A percentile compares a stretch with the other conserved stretches of the same genome.
Conservation (phyloP, 2,888 invertebrate genomes). For the Synanthedon tipuliformis region DNA sequence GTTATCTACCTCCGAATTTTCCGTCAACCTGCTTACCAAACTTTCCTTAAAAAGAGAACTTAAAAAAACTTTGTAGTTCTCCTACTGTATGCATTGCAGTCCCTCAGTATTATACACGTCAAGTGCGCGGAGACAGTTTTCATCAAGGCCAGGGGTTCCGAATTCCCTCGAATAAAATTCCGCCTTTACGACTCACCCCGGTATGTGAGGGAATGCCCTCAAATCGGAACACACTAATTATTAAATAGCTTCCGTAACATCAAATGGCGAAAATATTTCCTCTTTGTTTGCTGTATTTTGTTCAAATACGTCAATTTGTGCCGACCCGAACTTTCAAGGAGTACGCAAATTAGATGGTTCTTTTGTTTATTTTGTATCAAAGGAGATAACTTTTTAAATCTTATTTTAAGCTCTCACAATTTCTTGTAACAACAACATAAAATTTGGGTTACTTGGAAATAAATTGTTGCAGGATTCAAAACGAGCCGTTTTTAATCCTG, state of each 20-base stretch:
- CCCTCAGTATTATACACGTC: slow-evolving; percentile 18
- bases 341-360: slow-evolving; percentile 45
- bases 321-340: slow-evolving; percentile 19
- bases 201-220: slow-evolving; percentile 28
- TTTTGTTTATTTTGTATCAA: slow-evolving; percentile 45
- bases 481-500: slow-evolving; percentile 10
- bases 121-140: slow-evolving; percentile 37
- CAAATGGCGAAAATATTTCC: slow-evolving; percentile 14
- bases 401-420: slow-evolving; percentile 30
- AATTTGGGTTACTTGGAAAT: slow-evolving; percentile 1
- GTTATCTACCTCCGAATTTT: too few relatives aligned
- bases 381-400: slow-evolving; percentile 45
- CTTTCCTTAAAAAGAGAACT: too few relatives aligned
- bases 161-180: slow-evolving; percentile 37
- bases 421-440: slow-evolving; percentile 10
- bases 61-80: too few relatives aligned
- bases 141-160: slow-evolving; percentile 31
- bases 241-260: slow-evolving; percentile 23
- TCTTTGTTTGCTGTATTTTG: slow-evolving; percentile 39
- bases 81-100: neutral
- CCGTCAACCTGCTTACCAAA: too few relatives aligned
- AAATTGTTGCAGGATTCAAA: neutral
- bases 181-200: slow-evolving; percentile 30
- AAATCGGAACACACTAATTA: slow-evolving; percentile 41
- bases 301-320: slow-evolving; percentile 50